Percentiles rank a stretch among this genome's conserved stretches.
phyloP scores from a whole-genome alignment of 2,888 invertebrate genomes.

The Papilio gigon region DNA sequence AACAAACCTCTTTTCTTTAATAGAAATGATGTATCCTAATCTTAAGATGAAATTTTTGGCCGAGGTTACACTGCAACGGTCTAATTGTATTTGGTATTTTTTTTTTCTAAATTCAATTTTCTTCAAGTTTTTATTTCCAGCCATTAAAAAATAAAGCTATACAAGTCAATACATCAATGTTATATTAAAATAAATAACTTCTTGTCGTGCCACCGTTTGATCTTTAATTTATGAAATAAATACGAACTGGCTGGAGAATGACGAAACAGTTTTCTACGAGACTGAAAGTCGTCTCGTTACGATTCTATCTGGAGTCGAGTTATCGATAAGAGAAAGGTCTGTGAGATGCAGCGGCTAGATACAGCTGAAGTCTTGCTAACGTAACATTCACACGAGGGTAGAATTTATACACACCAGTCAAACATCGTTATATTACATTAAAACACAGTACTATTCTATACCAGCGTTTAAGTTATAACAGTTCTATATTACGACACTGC shows the following conservation, averaged over 20 bases:
- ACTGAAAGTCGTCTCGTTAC: constrained; percentile 22
- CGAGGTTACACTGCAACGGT: too few relatives aligned
- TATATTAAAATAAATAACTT: background rate
- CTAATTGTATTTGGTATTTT: too few relatives aligned
- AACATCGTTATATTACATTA: too few relatives aligned
- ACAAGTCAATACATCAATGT: background rate
- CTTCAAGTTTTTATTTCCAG: background rate
- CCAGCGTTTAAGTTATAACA: background rate
- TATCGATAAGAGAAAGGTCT: constrained; percentile 39
- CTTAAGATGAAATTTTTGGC: too few relatives aligned
- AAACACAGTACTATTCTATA: background rate
- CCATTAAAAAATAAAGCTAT: background rate
- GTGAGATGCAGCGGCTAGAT: constrained; percentile 32
- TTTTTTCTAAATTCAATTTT: background rate
- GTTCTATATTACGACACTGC: background rate
- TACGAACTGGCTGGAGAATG: constrained; percentile 1
- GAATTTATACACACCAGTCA: too few relatives aligned
- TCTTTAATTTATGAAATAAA: constrained; percentile 22
- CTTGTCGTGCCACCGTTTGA: background rate
- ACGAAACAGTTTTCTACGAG: constrained; percentile 30
- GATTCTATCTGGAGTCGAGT: constrained; percentile 32
- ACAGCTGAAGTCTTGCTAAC: constrained; percentile 26
- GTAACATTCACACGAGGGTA: background rate
- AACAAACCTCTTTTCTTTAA: too few relatives aligned
- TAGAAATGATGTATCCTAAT: too few relatives aligned